Evolutionary conservation across 2,113 vertebrate species (phyloP).

Genomic region (Chionis minor): DNA sequence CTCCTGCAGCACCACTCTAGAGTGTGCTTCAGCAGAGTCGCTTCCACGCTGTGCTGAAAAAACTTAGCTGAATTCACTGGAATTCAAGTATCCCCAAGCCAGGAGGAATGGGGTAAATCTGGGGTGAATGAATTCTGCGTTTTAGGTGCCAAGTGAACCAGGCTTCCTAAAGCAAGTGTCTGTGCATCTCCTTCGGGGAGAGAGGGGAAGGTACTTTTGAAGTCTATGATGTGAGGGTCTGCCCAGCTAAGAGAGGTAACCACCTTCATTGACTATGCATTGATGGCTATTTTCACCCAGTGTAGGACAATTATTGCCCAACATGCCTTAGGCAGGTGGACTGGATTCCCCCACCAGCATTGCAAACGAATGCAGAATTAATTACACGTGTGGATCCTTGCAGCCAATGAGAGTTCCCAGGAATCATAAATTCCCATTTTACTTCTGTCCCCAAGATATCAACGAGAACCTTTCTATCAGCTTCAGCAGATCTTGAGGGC

Average conservation of each 20-base stretch:
- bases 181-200: not conserved
- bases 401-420: not conserved
- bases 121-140: not conserved
- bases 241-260: not conserved
- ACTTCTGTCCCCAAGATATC: not conserved
- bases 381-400: not conserved
- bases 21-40: not conserved
- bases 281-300: not conserved
- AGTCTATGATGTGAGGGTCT: accelerated
- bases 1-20: not conserved
- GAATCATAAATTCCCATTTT: not conserved
- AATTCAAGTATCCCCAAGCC: not conserved
- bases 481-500: not conserved
- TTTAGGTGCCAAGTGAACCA: not conserved
- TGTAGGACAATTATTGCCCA: not conserved
- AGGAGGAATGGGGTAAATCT: not conserved
- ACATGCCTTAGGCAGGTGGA: not conserved
- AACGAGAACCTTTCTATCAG: not conserved
- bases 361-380: not conserved
- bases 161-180: not conserved
- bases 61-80: not conserved
- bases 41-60: not conserved
- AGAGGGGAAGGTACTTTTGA: not conserved
- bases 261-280: not conserved
- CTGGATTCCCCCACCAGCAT: not conserved